Conservation (phyloP, 2,888 invertebrate species). For the Ischnus inquisitorius region DNA sequence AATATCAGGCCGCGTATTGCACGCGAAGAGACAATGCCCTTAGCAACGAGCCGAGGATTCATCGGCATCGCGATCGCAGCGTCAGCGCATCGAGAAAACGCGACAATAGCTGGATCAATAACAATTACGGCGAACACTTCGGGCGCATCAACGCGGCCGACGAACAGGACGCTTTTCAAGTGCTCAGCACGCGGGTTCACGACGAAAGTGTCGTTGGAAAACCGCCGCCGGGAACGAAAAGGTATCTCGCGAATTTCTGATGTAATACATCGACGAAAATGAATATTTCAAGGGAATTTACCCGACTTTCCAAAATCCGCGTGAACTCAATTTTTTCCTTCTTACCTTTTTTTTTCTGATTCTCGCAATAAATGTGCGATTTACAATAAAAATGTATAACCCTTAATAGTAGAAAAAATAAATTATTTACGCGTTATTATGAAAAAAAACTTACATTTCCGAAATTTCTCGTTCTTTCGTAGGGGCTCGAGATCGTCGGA, state of each 20-base stretch:
- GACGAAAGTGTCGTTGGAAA: slow-evolving; percentile 80
- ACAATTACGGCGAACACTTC: slow-evolving; percentile 78
- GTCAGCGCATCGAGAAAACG: slow-evolving; percentile 77
- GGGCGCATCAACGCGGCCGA: slow-evolving; percentile 77
- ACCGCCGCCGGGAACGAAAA: slow-evolving; percentile 79
- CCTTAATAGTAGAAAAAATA: too few relatives aligned
- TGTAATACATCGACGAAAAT: neutral
- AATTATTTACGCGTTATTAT: too few relatives aligned
- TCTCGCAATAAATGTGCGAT: too few relatives aligned
- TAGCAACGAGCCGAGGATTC: slow-evolving; percentile 72
- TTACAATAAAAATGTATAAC: too few relatives aligned
- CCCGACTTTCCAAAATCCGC: too few relatives aligned
- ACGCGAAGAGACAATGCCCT: slow-evolving; percentile 66
- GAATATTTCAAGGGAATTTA: neutral
- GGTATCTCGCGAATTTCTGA: slow-evolving; percentile 72
- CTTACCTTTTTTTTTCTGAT: too few relatives aligned
- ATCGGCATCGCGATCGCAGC: slow-evolving; percentile 77
- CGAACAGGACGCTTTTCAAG: slow-evolving; percentile 81
- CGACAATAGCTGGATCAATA: slow-evolving; percentile 79
- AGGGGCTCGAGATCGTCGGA: slow-evolving; percentile 76
- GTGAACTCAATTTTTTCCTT: too few relatives aligned
- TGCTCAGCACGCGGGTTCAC: slow-evolving; percentile 79
- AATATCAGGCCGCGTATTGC: slow-evolving; percentile 85
- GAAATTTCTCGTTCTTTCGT: neutral
- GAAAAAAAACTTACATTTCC: too few relatives aligned